These are phyloP conservation scores for Rutpela maculata DNA, from an alignment of 2,888 invertebrate genomes.

Conservation along the genomic window DNA sequence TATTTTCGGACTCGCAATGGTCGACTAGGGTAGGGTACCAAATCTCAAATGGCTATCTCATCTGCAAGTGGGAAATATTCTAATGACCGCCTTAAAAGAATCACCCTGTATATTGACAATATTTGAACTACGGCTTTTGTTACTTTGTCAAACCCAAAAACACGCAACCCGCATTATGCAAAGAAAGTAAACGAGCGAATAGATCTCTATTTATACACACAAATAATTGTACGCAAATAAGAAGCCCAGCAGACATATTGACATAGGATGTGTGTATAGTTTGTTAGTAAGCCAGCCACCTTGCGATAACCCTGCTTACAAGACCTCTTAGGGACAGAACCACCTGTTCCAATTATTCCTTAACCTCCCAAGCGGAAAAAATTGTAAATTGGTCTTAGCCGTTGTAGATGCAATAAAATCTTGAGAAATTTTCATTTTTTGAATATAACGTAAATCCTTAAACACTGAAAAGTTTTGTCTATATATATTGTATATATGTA, in stretches of 20 bases:
- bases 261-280: neutral
- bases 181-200: neutral
- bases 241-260: neutral
- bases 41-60: too few species aligned
- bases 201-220: neutral
- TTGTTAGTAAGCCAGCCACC: neutral
- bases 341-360: constrained; percentile 3
- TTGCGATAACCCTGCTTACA: neutral
- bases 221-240: neutral
- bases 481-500: too few species aligned
- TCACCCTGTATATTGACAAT: too few species aligned
- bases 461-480: too few species aligned
- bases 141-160: too few species aligned
- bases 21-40: too few species aligned
- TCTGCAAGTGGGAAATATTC: too few species aligned
- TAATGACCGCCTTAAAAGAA: too few species aligned
- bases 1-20: too few species aligned
- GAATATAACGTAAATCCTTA: too few species aligned
- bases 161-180: neutral
- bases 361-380: neutral
- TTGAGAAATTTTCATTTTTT: neutral
- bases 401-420: neutral
- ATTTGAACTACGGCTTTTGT: too few species aligned
- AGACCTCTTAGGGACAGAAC: neutral
- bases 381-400: neutral